Percentiles rank a stretch among this genome's conserved stretches.
Conservation (phyloP, 2,113 vertebrate genomes). For the rabbit (Oryctolagus cuniculus) region mOryCun1.1 NC_091433.1:186394001-186394500, state of each 20-base stretch:
- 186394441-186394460: not conserved
- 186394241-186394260: not conserved
- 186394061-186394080: not conserved
- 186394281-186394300: not conserved
- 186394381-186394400: constrained; percentile 57
- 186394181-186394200: not conserved
- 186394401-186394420: constrained; percentile 46
- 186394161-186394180: not conserved
- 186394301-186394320: not conserved
- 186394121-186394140: not conserved
- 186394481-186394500: constrained; percentile 62
- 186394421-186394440: not conserved
- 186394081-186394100: not conserved
- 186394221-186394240: not conserved
- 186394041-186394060: constrained; percentile 18
- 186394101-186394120: not conserved
- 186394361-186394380: not conserved
- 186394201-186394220: not conserved
- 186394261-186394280: not conserved
- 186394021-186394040: constrained; percentile 4
- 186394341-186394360: not conserved
- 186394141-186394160: not conserved
- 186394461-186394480: constrained; percentile 31
- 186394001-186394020: constrained; percentile 28
- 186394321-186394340: not conserved